Base-by-base conservation (phyloP, 2,888 invertebrate species). In the Keiferia lycopersicella region DNA sequence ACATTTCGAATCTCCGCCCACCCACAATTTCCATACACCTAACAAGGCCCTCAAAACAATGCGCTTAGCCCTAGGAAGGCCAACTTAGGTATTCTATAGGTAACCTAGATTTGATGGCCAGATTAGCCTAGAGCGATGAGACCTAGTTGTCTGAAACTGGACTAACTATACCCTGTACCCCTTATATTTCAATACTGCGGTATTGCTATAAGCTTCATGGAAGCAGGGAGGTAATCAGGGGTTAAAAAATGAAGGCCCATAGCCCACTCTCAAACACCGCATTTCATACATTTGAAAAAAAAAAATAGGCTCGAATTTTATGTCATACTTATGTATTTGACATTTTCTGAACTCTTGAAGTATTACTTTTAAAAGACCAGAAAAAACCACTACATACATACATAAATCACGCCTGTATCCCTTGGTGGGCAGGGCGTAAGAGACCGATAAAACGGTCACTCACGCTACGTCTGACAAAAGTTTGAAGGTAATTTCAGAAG, bases 121-220 rank as follows among this genome's bases (percentile, higher is more conserved):
- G 63, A 59, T 62, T 38, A 69, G 69, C 65, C 65, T 26, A 14
- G 11, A 62, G 65, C 65, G 61, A 63, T 65, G 53, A 69, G 69
- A 72, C 75, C 73, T 71, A 73, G 75, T 72, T 75, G 67, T 66
- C 58, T 64, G 64, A 68, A 72, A 72, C 72, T 70, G 62, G 73
- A 71, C 66, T 74, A 72, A 73, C 72, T 57, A 66, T 69, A 68
- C 60, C 58, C 61, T 67, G 62, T 64, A 63, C 62, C 64, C 60
- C 60, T 67, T 64, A 62, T 62, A 64, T 67, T 67, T 66, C 68
- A 64, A 68, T 59, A 60, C 67, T 20, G 61, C 60, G 12, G 39
- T 61, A 61, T 61, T 48, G 34, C 34, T 61, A 30, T 39, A 41
- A 30, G 50, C 61, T 48, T 61, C 50, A 34, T 18, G 11, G 16